Evolutionary conservation across 1,140 invertebrate genomes (phyloP), one percentile per base, ranked within the genome.

Genomic region (Scaptodrosophila lebanonensis): DNA sequence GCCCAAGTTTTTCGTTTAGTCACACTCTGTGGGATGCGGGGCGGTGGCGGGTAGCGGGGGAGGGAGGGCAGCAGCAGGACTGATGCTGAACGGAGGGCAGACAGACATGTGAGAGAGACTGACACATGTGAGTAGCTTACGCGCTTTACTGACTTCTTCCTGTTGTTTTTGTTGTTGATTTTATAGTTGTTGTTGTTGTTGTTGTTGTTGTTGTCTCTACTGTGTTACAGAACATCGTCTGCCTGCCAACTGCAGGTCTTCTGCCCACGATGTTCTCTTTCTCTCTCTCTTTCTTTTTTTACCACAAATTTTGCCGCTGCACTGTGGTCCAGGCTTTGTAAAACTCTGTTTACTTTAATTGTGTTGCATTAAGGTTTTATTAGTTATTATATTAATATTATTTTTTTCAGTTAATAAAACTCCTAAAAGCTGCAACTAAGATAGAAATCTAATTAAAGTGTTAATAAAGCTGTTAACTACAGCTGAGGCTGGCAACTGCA

Each of bases 121-220:
- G 44, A 43, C 33, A 38, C 25, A 39, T 45, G 22, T 43, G 51
- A 52, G 38, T 36, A 45, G 53, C 40, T 64, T 59, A 59, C 43
- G 25, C 39, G 39, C 32, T 44, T 16, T 38, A 25, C n/a, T 58
- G 40, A 63, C 48, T 63, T n/a, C n/a, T n/a, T n/a, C n/a, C n/a
- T n/a, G n/a, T 44, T 39, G 36, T 44, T 39, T 54, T 22, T 33
- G 56, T 30, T 39, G 30, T 33, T 11, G 29, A 9, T 20, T 42
- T 32, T 13, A 38, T 8, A 36, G 18, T 29, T 0, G n/a, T 8
- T 25, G 27, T 43, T 42, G 12, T 22, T 16, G 42, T 40, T 39
- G 3, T 33, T 33, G 8, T 33, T 33, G 8, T 33, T 33, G 32
- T 33, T 4, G n/a, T n/a, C n/a, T n/a, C n/a, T n/a, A n/a, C n/a